These are phyloP conservation scores for Mesitornis unicolor DNA, from an alignment of 2,113 vertebrate species.

Conservation along the genomic window DNA sequence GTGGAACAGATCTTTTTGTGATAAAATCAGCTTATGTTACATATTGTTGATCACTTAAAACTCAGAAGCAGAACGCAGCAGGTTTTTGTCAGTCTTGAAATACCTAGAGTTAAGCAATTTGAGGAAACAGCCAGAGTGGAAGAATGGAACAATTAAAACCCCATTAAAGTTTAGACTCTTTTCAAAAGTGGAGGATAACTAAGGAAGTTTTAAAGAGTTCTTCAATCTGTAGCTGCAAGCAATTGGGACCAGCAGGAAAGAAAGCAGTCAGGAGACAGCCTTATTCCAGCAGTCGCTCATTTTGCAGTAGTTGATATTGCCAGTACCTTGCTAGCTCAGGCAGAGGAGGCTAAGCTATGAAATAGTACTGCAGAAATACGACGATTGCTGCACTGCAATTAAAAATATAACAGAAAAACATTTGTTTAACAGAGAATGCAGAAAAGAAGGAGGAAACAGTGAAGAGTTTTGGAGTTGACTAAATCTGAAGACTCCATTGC, in stretches of 20 bases:
- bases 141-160: slow-evolving; percentile 42
- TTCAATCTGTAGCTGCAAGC: background rate
- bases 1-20: background rate
- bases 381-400: background rate
- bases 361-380: background rate
- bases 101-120: background rate
- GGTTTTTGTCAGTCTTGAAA: background rate
- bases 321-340: background rate
- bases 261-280: background rate
- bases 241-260: slow-evolving; percentile 1
- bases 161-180: slow-evolving; percentile 32
- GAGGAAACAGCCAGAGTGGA: background rate
- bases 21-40: background rate
- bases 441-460: background rate
- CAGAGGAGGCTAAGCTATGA: background rate
- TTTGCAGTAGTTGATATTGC: background rate
- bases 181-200: background rate
- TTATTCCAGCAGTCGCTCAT: background rate
- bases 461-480: background rate
- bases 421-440: background rate
- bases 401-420: background rate
- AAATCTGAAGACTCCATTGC: background rate
- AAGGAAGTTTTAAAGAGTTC: background rate
- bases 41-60: background rate
- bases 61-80: background rate